Base-by-base conservation (phyloP, 2,888 invertebrate genomes). In the Lasioglossum marginatum region DNA sequence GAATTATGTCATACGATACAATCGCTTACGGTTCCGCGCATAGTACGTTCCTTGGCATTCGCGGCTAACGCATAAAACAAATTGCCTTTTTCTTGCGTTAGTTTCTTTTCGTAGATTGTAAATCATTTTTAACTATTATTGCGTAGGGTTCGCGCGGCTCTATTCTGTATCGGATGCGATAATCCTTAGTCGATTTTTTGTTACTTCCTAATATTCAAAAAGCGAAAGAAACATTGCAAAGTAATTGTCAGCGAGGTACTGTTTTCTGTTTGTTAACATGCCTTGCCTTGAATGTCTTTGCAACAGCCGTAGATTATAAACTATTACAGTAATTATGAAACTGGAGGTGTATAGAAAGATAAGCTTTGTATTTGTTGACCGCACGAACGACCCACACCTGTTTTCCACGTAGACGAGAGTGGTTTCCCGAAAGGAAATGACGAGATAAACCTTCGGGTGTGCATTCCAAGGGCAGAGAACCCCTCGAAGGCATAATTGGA, bases 1-100 rank as follows among this genome's bases (percentile, higher is more conserved):
- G 37, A 68, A 60, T 83, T 79, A 72, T 74, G 75, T 71, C 71
- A 57, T 31, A 37, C 31, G 37, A 72, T 16, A 40, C 8, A 31
- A 45, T 72, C 71, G 27, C 14, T 19, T 12, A n/a, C 10, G 31
- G 37, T 27, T 43, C n/a, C 23, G 23, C 31, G 16, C 6, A 14
- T n/a, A 45, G 31, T 31, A 34, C 2, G 34, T 73, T 31, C 71
- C 6, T 27, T 6, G 0, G 27, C 6, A 37, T 72, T 16, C 31
- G 12, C 12, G n/a, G 4, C 37, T 72, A 72, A 48, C 8, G 19
- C 57, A n/a, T 27, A 4, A 43, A 31, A 23, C 23, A 45, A 23
- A n/a, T 31, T 31, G 14, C 31, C 16, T 63, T 31, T 16, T 27
- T 16, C 16, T 63, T 6, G 63, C 2, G 31, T 31, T 31, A 16